Percentiles rank a stretch among this genome's conserved stretches.
These are phyloP conservation scores for Dipus sagitta DNA, from an alignment of 2,797 vertebrate species.

Conservation along the genomic window DNA sequence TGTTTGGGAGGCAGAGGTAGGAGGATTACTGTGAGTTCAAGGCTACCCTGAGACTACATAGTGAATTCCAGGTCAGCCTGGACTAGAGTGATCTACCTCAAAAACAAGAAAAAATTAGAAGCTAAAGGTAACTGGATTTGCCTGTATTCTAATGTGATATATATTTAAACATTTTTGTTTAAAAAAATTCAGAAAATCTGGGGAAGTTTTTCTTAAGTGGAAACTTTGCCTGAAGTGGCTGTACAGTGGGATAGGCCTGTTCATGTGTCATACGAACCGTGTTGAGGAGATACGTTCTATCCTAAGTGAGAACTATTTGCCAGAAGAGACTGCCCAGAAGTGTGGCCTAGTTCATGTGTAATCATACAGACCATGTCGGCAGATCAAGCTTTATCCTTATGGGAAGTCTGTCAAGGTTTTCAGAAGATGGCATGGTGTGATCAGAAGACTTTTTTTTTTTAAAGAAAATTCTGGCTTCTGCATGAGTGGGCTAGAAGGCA, in stretches of 20 bases:
- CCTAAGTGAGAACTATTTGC: background rate
- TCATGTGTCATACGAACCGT: no score
- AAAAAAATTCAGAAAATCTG: constrained; percentile 28
- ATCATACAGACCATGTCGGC: no score
- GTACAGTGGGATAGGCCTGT: no score
- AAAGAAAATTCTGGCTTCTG: background rate
- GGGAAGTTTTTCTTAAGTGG: background rate
- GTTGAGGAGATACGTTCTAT: no score
- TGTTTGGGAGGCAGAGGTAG: no score
- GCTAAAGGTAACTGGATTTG: background rate
- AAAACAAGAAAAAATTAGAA: background rate
- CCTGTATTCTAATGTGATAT: background rate
- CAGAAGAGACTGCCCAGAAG: background rate
- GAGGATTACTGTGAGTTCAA: no score
- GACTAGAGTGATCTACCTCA: no score
- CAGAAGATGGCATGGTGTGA: background rate
- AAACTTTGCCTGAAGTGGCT: no score
- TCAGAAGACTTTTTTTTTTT: background rate
- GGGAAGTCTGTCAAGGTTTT: background rate
- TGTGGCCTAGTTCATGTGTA: fast-evolving
- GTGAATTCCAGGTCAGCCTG: no score
- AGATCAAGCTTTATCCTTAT: background rate
- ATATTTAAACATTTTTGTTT: constrained; percentile 32
- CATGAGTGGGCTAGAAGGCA: background rate
- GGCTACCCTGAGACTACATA: no score